Base-by-base conservation (phyloP, 2,797 vertebrate genomes). In the Ptychadena robeensis region DNA sequence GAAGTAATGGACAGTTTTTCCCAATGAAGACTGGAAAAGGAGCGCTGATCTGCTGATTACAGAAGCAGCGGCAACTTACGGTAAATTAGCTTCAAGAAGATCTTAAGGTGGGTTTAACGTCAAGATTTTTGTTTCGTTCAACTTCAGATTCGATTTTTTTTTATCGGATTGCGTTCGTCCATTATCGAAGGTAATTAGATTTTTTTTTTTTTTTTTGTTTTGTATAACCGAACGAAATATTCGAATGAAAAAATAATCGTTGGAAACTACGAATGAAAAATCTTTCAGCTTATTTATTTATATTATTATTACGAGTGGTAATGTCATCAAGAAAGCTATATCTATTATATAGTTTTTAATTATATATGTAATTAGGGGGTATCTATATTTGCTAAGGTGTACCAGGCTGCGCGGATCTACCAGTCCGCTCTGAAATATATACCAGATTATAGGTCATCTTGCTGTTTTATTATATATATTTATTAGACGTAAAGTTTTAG, bases 321-420 rank as follows among this genome's bases (percentile, higher is more conserved):
- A 44, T 44, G 18, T 53, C 44, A 48, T 48, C n/a, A 53, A 53
- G 22, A 15, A 53, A 53, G 18, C 44, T 22, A 7, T 1, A 22
- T 53, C 44, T 53, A 53, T 53, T 53, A n/a, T 53, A 53, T 53
- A 53, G 44, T 53, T 53, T 53, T 22, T 53, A 53, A 53, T 53
- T 53, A 53, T 53, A 53, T 22, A 53, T 22, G 44, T 53, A 53
- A 15, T 22, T 53, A 18, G 44, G 44, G 44, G 44, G 44, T 18
- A 53, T 53, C 44, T 22, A 53, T 53, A 53, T 53, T 53, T 53
- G 44, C 44, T 53, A 22, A 53, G 5, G 6, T 53, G 5, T 53
- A 53, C 44, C 44, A 53, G n/a, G 18, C 44, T 53, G 44, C 22
- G 44, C 18, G 22, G 44, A 18, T 53, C 5, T 53, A 53, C 22